Conservation (phyloP, 2,888 invertebrate species). For the Aradus depressus region DNA sequence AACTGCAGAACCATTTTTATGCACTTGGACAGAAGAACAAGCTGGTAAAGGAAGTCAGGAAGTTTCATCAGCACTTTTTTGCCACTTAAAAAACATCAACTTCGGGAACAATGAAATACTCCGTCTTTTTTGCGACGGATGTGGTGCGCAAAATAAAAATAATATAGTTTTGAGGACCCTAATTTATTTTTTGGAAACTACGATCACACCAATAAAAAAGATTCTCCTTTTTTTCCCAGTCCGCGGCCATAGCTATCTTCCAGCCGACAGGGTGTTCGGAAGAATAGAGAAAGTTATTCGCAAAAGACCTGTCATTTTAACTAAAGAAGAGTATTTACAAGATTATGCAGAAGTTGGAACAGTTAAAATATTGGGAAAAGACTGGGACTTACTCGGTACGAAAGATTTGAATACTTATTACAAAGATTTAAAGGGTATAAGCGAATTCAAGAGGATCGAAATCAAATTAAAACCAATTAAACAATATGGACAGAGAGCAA, state of each 20-base stretch:
- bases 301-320: neutral
- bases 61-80: neutral
- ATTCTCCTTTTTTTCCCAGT: slow-evolving; percentile 2
- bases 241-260: slow-evolving; percentile 7
- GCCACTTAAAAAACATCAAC: neutral
- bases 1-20: neutral
- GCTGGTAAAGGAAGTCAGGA: neutral
- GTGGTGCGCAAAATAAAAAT: slow-evolving; percentile 3
- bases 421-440: no score
- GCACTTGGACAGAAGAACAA: slow-evolving; percentile 5
- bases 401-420: no score
- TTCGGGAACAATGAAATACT: slow-evolving; percentile 1
- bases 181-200: slow-evolving; percentile 1
- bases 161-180: neutral
- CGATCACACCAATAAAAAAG: neutral
- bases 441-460: no score
- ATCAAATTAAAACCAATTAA: no score
- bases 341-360: neutral
- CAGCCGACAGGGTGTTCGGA: no score
- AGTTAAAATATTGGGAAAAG: slow-evolving; percentile 1
- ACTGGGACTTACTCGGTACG: slow-evolving; percentile 7
- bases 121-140: slow-evolving; percentile 3
- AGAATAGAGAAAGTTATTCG: neutral
- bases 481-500: no score
- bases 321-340: neutral